Evolutionary conservation across 2,113 vertebrate genomes (phyloP), one percentile per base, ranked within the genome.

Genomic region (Pelmatolapia mariae): DNA sequence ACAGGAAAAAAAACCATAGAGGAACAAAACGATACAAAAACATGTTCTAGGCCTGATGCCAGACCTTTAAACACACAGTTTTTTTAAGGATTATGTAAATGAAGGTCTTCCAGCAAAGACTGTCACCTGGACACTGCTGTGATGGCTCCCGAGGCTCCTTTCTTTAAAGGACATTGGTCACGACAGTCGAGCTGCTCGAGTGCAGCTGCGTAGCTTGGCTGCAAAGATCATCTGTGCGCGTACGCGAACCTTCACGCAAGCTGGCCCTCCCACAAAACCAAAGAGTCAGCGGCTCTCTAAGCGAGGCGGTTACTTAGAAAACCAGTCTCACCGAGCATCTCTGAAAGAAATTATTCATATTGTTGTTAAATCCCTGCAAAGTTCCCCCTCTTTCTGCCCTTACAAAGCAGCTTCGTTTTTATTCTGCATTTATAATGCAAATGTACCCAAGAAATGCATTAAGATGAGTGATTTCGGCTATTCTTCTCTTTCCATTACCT

Each of bases 361-460:
- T 80, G 79, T 76, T 84, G 29, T 59, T 87, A 82, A 94, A 89
- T 86, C 81, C n/a, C n/a, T 3, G 22, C 82, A 81, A 86, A 86
- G 10, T 73, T 87, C 82, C 26, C 57, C 81, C 68, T 82, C 54
- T 76, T 89, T 54, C 86, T 88, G 85, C 86, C 86, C 89, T 78
- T 79, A 82, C 47, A 88, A 83, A 87, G 86, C 68, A 85, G 88
- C 80, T 83, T 61, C 52, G 89, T 92, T 93, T 93, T 92, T 85
- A 88, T 89, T 33, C 19, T 38, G 73, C 87, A 95, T 96, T 94
- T 93, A 95, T 96, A 95, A 96, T 96, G 93, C 89, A 96, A 94
- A 91, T 91, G 68, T 92, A 93, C 91, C 90, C 81, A 93, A 93
- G 76, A 93, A 94, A 84, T 93, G 89, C 95, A 96, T 96, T 96